Conservation (phyloP, 1,140 invertebrate species). For the Brachionus calyciflorus region DNA sequence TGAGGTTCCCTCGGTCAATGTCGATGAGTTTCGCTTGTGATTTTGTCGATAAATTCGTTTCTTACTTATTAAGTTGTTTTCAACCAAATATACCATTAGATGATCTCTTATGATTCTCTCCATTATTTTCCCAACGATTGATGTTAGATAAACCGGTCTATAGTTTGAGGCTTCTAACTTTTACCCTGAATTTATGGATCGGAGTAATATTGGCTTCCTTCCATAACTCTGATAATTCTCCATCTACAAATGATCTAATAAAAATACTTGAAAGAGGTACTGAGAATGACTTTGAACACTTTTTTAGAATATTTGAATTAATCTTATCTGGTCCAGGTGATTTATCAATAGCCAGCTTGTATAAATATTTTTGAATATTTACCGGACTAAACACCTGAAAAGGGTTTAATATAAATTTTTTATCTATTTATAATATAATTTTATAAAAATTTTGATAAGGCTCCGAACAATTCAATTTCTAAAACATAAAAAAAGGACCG, state of each 20-base stretch:
- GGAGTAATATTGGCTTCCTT: slow-evolving; percentile 37
- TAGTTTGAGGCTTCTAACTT: slow-evolving; percentile 11
- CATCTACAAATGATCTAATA: not conserved
- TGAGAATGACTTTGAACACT: not conserved
- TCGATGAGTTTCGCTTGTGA: too few species aligned
- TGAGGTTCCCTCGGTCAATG: too few species aligned
- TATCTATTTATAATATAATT: too few species aligned
- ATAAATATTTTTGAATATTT: too few species aligned
- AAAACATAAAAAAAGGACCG: too few species aligned
- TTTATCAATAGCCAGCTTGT: too few species aligned
- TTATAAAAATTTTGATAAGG: too few species aligned
- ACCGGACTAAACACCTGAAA: too few species aligned
- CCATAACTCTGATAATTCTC: slow-evolving; percentile 25
- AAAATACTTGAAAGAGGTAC: too few species aligned
- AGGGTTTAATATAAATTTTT: too few species aligned
- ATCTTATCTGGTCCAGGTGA: too few species aligned
- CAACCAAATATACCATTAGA: not conserved
- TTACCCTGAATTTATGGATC: slow-evolving; percentile 41
- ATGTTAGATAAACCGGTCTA: slow-evolving; percentile 28
- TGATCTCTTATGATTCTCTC: slow-evolving; percentile 10
- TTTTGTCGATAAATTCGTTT: not conserved
- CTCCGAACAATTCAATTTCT: too few species aligned
- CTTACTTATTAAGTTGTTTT: slow-evolving; percentile 27
- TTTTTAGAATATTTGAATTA: not conserved
- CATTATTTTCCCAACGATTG: slow-evolving; percentile 16